Base-by-base conservation (phyloP, 1,140 invertebrate genomes). In the Zaprionus ghesquierei region DNA sequence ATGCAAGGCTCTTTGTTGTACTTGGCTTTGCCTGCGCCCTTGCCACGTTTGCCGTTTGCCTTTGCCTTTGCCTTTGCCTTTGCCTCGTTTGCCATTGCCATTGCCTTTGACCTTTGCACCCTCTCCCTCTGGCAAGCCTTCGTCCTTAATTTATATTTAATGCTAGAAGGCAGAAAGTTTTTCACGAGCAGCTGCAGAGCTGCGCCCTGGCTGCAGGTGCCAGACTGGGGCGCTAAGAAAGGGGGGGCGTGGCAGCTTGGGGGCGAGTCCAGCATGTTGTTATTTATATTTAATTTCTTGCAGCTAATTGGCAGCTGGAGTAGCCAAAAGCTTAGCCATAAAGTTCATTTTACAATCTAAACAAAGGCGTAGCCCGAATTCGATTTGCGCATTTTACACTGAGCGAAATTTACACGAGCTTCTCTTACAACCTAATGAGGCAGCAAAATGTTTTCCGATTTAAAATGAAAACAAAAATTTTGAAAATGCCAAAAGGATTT, bases 121-220 rank as follows among this genome's bases (percentile, higher is more conserved):
- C 66, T 50, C 35, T 31, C n/a, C 15, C 41, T 5, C n/a, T 13
- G 27, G 9, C 12, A 18, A 20, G 22, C 55, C n/a, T n/a, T n/a
- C 35, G n/a, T 33, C 31, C 76, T 55, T 84, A 84, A 89, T 89
- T 82, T 77, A 84, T 87, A 87, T 89, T 89, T 87, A 89, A 89
- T 89, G 79, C 50, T 49, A 58, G 33, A 41, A 77, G 63, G 66
- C 58, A 77, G 18, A 22, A 63, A 46, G 27, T 27, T 68, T 33
- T 54, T 23, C 60, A 29, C 29, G 18, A 66, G 61, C 64, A 73
- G 71, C 68, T 62, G 41, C 41, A 9, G 15, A 56, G 31, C 27
- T 29, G n/a, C 27, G 27, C 27, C 54, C 46, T 44, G 50, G 51
- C 49, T 58, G n/a, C 61, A 79, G 77, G 66, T 77, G 74, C 51